phyloP scores from a whole-genome alignment of 2,797 vertebrate genomes.

The Acanthurus lineatus region DNA sequence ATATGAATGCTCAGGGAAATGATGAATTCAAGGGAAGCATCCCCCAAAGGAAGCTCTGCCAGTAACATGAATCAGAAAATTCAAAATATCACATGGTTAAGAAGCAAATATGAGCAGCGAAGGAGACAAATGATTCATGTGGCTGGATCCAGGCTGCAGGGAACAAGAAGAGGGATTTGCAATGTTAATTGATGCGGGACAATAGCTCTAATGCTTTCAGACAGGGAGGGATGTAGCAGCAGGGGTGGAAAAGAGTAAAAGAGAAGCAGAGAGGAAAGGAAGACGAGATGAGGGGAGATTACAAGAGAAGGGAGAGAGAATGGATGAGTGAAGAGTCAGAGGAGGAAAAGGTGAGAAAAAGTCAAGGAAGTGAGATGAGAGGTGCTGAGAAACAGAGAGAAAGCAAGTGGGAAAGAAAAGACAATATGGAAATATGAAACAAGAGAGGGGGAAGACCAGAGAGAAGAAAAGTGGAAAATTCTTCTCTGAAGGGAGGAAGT shows the following conservation, averaged over 20 bases:
- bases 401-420: background rate
- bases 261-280: background rate
- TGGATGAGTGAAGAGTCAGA: background rate
- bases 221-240: conserved; percentile 25
- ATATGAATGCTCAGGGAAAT: conserved; percentile 46
- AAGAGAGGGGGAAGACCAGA: background rate
- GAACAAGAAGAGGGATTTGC: conserved; percentile 50
- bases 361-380: conserved; percentile 17
- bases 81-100: conserved; percentile 43
- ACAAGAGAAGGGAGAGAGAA: background rate
- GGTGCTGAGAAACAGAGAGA: conserved; percentile 3
- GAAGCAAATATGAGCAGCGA: conserved; percentile 41
- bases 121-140: conserved; percentile 59
- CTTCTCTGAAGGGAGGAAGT: background rate
- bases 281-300: conserved; percentile 3
- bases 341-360: conserved; percentile 17
- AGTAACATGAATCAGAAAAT: conserved; percentile 43
- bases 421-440: conserved; percentile 1
- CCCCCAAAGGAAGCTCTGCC: conserved; percentile 21
- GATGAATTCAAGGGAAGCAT: conserved; percentile 26
- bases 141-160: conserved; percentile 33
- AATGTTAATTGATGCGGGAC: conserved; percentile 66
- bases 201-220: conserved; percentile 57
- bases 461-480: conserved; percentile 2
- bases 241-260: conserved; percentile 12